Conservation (phyloP, 2,113 vertebrate species). For the Muscicapa adusta region DNA sequence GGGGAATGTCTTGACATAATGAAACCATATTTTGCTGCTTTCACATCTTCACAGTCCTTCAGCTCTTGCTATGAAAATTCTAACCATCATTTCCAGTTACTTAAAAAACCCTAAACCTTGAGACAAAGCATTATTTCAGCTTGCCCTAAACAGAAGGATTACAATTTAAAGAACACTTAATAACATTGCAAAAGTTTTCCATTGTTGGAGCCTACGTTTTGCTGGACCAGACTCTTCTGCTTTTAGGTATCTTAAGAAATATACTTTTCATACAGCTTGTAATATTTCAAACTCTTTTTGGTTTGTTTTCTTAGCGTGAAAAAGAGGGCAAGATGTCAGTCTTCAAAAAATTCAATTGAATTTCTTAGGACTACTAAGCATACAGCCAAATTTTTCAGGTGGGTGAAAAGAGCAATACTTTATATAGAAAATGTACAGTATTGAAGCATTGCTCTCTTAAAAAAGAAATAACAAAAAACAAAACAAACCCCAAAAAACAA, state of each 20-base stretch:
- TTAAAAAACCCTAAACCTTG: not conserved
- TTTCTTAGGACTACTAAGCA: not conserved
- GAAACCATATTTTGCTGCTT: conserved; percentile 47
- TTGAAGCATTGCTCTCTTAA: not conserved
- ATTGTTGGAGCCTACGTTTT: not conserved
- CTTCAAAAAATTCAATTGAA: not conserved
- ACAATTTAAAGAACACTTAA: not conserved
- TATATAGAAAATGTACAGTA: not conserved
- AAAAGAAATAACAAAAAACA: too few relatives aligned
- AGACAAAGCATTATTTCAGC: not conserved
- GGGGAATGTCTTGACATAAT: not conserved
- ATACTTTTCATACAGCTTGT: not conserved
- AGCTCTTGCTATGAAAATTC: not conserved
- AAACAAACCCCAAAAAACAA: too few relatives aligned
- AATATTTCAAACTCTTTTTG: not conserved
- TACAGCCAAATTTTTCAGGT: not conserved
- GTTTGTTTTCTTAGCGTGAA: not conserved
- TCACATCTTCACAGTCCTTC: not conserved
- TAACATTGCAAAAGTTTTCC: not conserved
- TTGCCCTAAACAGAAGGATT: not conserved
- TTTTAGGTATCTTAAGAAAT: not conserved
- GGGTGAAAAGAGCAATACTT: not conserved
- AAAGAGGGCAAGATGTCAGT: not conserved
- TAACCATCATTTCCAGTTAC: not conserved
- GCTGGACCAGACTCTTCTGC: not conserved